phyloP scores from a whole-genome alignment of 2,888 invertebrate genomes.

The Ophion ventricosus region DNA sequence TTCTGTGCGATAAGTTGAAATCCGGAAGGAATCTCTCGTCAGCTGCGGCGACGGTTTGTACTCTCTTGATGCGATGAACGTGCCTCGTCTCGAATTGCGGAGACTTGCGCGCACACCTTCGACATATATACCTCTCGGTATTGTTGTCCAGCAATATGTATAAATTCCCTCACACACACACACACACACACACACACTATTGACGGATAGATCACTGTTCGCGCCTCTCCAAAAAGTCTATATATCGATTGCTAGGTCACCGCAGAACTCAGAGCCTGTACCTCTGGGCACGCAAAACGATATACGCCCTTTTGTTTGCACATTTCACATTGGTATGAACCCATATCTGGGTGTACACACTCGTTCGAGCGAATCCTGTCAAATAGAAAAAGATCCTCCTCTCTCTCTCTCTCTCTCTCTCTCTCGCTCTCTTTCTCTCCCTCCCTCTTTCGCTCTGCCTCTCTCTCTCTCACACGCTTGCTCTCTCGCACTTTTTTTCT shows the following conservation, averaged over 20 bases:
- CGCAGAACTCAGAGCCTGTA: neutral
- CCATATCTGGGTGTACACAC: conserved; percentile 10
- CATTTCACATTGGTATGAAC: neutral
- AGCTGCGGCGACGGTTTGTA: conserved; percentile 22
- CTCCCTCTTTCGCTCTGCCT: conserved; percentile 1
- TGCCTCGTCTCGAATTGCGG: conserved; percentile 74
- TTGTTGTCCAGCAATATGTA: neutral
- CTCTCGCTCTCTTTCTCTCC: neutral
- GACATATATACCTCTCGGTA: neutral
- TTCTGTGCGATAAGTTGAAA: conserved; percentile 63
- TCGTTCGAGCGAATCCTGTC: conserved; percentile 36
- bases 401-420: conserved; percentile 9
- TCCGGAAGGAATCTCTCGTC: conserved; percentile 50
- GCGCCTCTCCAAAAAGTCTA: conserved; percentile 29
- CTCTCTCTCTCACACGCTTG: neutral
- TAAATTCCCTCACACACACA: neutral
- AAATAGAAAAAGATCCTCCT: conserved; percentile 34
- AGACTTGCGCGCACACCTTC: conserved; percentile 63
- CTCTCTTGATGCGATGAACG: conserved; percentile 67
- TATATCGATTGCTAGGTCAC: conserved; percentile 23
- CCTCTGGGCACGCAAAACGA: neutral
- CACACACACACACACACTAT: conserved; percentile 1
- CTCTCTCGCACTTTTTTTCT: too few species aligned
- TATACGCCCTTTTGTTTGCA: conserved; percentile 7
- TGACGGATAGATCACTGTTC: conserved; percentile 58